phyloP scores from a whole-genome alignment of 2,797 vertebrate genomes.

The Gorsachius magnificus region DNA sequence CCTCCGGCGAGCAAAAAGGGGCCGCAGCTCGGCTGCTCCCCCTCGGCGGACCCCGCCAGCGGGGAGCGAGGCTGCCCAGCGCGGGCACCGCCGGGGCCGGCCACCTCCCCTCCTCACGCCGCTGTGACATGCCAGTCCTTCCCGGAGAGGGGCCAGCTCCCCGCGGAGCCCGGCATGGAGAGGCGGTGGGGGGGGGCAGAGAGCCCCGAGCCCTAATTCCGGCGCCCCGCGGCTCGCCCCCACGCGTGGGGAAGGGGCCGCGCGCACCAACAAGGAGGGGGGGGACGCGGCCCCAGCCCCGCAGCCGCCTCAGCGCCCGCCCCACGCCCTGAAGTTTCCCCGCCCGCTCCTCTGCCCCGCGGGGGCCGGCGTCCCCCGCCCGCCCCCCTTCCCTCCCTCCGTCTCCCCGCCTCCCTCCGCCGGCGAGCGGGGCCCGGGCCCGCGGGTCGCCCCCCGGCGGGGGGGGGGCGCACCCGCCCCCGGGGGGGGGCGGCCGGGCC shows the following conservation, averaged over 20 bases:
- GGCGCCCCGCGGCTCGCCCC: neutral
- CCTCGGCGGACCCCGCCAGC: neutral
- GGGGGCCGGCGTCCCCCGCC: neutral
- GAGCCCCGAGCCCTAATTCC: neutral
- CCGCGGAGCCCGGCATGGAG: neutral
- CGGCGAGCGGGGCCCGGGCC: neutral
- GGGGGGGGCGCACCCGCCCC: no score
- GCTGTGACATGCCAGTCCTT: conserved; percentile 5
- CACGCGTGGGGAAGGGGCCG: neutral
- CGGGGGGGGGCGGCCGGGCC: no score
- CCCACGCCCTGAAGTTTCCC: neutral
- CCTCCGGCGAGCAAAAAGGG: neutral
- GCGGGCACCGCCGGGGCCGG: neutral
- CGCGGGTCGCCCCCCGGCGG: neutral
- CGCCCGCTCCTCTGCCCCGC: neutral
- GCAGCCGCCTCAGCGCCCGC: neutral
- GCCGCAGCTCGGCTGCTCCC: neutral
- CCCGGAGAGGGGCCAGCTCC: neutral
- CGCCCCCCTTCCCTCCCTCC: neutral
- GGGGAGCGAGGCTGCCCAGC: neutral
- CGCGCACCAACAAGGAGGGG: neutral
- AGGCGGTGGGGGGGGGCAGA: neutral
- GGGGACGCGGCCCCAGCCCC: neutral
- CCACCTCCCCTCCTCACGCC: neutral
- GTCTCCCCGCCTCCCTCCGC: no score